A percentile compares a stretch with the other conserved stretches of the same genome.
phyloP scores from a whole-genome alignment of 2,888 invertebrate species.

The Tiphia femorata region DNA sequence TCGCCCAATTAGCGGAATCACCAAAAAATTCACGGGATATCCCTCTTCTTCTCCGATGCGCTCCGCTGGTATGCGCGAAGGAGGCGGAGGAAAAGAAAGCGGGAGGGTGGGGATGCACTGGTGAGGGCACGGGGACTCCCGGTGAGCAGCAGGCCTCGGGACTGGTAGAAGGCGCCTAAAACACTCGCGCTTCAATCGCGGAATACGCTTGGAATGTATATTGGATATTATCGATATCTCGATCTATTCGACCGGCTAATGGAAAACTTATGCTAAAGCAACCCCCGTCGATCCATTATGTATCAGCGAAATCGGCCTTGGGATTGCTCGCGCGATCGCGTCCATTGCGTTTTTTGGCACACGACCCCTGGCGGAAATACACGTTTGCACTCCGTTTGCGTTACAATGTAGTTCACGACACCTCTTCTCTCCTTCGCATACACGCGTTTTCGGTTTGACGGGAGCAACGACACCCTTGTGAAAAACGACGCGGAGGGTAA shows the following conservation, averaged over 20 bases:
- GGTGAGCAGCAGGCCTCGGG: background rate
- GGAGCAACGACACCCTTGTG: too few species aligned
- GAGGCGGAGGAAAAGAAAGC: background rate
- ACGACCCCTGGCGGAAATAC: conserved; percentile 7
- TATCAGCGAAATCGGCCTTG: conserved; percentile 42
- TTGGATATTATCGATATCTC: conserved; percentile 60
- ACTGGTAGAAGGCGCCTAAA: conserved; percentile 31
- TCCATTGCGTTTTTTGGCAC: conserved; percentile 32
- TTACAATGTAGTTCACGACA: too few species aligned
- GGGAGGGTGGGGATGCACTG: too few species aligned
- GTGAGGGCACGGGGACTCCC: too few species aligned
- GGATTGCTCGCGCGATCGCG: conserved; percentile 26
- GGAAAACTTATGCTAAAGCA: conserved; percentile 61
- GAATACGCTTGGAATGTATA: conserved; percentile 57
- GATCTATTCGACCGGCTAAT: conserved; percentile 56
- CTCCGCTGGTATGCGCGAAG: conserved; percentile 15
- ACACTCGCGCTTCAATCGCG: conserved; percentile 32
- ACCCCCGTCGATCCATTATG: conserved; percentile 49
- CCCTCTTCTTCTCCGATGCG: conserved; percentile 10
- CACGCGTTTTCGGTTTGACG: too few species aligned
- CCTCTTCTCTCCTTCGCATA: too few species aligned
- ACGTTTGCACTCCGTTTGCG: conserved; percentile 19
- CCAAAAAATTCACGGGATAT: conserved; percentile 48
- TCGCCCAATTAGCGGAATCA: conserved; percentile 60
- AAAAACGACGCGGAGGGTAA: too few species aligned